Percentiles rank a stretch among this genome's conserved stretches.
Conservation (phyloP, 2,797 vertebrate genomes). For the Dryobates pubescens region DNA sequence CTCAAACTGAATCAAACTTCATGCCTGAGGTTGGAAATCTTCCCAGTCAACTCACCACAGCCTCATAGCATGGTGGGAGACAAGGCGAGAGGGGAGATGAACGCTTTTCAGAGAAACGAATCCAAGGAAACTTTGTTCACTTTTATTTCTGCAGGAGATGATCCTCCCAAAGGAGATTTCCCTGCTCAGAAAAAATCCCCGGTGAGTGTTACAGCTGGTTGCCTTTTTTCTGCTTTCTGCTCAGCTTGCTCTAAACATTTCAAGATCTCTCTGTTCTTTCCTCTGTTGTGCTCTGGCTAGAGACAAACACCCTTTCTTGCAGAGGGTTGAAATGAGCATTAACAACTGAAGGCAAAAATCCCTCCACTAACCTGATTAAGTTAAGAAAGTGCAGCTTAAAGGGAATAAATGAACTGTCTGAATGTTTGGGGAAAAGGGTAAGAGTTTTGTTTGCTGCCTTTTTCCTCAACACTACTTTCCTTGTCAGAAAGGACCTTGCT, state of each 20-base stretch:
- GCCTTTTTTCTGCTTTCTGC: conserved; percentile 55
- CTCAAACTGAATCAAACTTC: conserved; percentile 75
- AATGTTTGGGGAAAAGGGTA: not conserved
- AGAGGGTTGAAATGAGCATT: conserved; percentile 46
- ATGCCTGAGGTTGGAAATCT: conserved; percentile 73
- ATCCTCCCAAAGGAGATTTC: conserved; percentile 58
- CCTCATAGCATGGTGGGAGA: conserved; percentile 79
- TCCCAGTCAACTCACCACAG: conserved; percentile 78
- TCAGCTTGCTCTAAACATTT: conserved; percentile 48
- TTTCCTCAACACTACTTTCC: not conserved
- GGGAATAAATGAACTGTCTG: not conserved
- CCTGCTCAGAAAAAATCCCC: conserved; percentile 70
- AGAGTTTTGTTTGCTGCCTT: conserved; percentile 8
- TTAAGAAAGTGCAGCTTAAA: conserved; percentile 37
- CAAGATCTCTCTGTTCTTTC: conserved; percentile 53
- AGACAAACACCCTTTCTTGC: conserved; percentile 64
- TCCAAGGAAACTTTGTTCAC: conserved; percentile 78
- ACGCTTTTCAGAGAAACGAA: conserved; percentile 76
- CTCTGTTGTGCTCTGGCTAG: conserved; percentile 53
- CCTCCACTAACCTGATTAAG: conserved; percentile 61
- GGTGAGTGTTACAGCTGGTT: conserved; percentile 72
- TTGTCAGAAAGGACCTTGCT: not conserved
- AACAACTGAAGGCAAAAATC: conserved; percentile 60
- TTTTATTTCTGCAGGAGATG: conserved; percentile 77
- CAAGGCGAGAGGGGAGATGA: conserved; percentile 77